Evolutionary conservation across 2,113 vertebrate genomes (phyloP).

Genomic region (Gorsachius goisagi): DNA sequence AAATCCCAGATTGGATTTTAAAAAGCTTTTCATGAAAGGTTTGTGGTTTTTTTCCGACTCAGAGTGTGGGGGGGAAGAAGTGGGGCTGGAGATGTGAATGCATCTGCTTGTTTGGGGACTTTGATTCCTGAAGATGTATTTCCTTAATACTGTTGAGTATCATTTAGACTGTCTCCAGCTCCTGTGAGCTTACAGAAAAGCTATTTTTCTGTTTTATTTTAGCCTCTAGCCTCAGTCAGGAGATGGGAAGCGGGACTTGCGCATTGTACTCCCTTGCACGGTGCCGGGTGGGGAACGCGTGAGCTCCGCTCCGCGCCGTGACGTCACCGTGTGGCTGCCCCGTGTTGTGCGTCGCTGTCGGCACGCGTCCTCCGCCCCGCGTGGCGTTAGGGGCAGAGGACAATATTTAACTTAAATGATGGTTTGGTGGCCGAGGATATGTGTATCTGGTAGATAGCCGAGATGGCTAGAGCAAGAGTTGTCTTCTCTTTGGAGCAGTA

Average conservation of each 20-base stretch:
- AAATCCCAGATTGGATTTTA: background rate
- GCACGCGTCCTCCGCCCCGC: fast-evolving
- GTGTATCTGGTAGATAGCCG: fast-evolving
- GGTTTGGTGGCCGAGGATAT: fast-evolving
- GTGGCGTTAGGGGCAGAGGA: fast-evolving
- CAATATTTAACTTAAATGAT: fast-evolving
- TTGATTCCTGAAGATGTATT: slow-evolving; percentile 19
- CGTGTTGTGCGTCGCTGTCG: fast-evolving
- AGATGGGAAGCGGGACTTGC: background rate
- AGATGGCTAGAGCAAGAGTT: background rate
- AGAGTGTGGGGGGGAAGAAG: background rate
- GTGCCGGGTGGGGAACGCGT: fast-evolving
- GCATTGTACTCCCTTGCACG: fast-evolving
- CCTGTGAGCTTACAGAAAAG: background rate
- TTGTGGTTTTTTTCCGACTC: background rate
- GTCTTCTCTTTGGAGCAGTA: background rate
- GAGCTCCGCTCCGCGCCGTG: background rate
- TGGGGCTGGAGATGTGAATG: background rate
- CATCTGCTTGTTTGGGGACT: background rate
- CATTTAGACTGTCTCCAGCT: background rate
- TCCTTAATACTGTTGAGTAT: background rate
- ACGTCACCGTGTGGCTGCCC: fast-evolving
- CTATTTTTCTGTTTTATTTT: background rate
- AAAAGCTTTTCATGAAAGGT: background rate
- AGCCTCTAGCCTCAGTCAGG: background rate